A percentile compares a stretch with the other conserved stretches of the same genome.
Evolutionary conservation across 2,113 vertebrate species (phyloP).

Genomic region (Maccullochella peelii): DNA sequence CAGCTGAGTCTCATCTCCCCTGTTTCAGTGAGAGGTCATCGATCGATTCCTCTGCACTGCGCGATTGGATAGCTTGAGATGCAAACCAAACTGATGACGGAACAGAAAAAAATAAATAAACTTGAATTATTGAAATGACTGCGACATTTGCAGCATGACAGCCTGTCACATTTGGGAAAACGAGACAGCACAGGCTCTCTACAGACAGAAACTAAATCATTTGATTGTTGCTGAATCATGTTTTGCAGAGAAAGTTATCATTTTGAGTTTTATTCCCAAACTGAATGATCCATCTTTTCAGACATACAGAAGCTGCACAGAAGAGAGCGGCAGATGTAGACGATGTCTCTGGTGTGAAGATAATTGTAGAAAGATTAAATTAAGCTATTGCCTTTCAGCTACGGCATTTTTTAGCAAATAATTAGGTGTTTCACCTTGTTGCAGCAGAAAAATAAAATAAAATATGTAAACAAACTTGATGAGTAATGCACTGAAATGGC

Average conservation of each 20-base stretch:
- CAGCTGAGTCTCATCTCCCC: constrained; percentile 30
- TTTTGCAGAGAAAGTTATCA: constrained; percentile 9
- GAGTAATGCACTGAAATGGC: constrained; percentile 6
- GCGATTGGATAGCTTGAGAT: constrained; percentile 4
- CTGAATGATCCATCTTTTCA: neutral
- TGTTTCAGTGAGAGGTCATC: neutral
- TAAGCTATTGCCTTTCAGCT: constrained; percentile 17
- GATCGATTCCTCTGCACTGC: neutral
- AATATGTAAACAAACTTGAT: constrained; percentile 3
- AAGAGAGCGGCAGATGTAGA: constrained; percentile 15
- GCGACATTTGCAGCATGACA: neutral
- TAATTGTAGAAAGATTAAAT: constrained; percentile 15
- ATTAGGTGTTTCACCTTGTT: constrained; percentile 17
- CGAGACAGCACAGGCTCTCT: neutral
- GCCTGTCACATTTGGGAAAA: constrained; percentile 27
- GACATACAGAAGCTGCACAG: neutral
- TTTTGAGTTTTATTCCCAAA: neutral
- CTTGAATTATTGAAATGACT: constrained; percentile 18
- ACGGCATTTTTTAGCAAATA: neutral
- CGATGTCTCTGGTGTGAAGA: constrained; percentile 9
- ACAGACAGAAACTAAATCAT: neutral
- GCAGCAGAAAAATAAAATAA: neutral
- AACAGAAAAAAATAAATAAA: neutral
- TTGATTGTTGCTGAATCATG: constrained; percentile 31
- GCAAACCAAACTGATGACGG: constrained; percentile 19